These are phyloP conservation scores for Microctenopoma stevenorrisi DNA, from an alignment of 2,797 vertebrate genomes.

Conservation along the genomic window DNA sequence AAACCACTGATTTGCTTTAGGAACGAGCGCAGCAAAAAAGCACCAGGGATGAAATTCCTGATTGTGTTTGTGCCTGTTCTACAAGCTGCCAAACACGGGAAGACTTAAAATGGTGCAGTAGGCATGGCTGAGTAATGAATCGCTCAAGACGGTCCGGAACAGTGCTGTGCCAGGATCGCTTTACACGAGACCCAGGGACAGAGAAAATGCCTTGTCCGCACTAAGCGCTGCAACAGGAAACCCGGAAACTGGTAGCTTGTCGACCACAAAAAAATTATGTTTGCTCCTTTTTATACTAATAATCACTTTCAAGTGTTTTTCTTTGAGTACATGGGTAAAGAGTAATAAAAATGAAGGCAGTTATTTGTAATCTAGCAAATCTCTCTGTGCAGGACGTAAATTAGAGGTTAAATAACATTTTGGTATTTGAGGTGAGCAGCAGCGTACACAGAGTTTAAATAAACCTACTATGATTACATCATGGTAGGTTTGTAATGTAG, in stretches of 20 bases:
- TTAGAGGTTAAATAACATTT: slow-evolving; percentile 39
- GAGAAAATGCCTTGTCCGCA: slow-evolving; percentile 75
- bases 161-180: slow-evolving; percentile 72
- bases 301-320: slow-evolving; percentile 24
- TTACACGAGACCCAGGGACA: slow-evolving; percentile 77
- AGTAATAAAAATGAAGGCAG: slow-evolving; percentile 13
- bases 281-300: slow-evolving; percentile 45
- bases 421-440: slow-evolving; percentile 51
- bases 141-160: slow-evolving; percentile 70
- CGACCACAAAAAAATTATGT: slow-evolving; percentile 51
- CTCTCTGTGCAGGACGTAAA: slow-evolving; percentile 59
- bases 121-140: slow-evolving; percentile 73
- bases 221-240: slow-evolving; percentile 78
- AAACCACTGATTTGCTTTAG: slow-evolving; percentile 35
- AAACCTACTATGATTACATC: slow-evolving; percentile 7
- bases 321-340: slow-evolving; percentile 53
- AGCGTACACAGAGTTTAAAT: slow-evolving; percentile 2
- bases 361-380: slow-evolving; percentile 66
- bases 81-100: slow-evolving; percentile 57
- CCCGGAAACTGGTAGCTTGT: slow-evolving; percentile 66
- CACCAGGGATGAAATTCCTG: slow-evolving; percentile 50
- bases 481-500: slow-evolving; percentile 23
- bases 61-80: slow-evolving; percentile 52
- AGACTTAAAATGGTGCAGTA: slow-evolving; percentile 70
- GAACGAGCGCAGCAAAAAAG: slow-evolving; percentile 36